phyloP scores from a whole-genome alignment of 2,113 vertebrate species.

The Acanthisitta chloris region DNA sequence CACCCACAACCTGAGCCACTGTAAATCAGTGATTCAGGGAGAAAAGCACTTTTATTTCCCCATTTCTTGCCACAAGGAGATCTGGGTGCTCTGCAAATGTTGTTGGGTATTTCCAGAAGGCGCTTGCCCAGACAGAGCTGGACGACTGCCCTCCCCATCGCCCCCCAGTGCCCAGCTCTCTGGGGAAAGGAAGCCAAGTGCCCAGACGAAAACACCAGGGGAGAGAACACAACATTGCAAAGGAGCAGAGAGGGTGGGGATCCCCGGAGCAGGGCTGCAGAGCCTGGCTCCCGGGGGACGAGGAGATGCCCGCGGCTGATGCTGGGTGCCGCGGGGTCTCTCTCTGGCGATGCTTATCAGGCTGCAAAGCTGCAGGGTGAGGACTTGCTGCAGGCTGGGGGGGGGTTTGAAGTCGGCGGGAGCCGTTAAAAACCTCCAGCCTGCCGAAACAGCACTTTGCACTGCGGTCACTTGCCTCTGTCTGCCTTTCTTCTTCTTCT shows the following conservation, averaged over 20 bases:
- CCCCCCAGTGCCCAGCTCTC: not conserved
- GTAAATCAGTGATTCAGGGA: not conserved
- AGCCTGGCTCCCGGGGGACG: fast-evolving
- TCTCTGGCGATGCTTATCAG: not conserved
- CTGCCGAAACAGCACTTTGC: not conserved
- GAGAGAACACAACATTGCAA: fast-evolving
- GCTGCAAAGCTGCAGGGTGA: conserved; percentile 27
- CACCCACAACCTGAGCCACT: not conserved
- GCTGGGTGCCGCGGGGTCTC: not conserved
- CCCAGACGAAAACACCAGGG: not conserved
- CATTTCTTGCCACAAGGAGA: not conserved
- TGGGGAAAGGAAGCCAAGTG: not conserved
- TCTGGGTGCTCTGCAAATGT: not conserved
- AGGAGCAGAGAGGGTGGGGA: not conserved
- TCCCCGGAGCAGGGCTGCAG: not conserved
- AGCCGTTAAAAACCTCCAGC: conserved; percentile 64
- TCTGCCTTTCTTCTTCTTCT: not conserved
- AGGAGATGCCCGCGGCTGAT: not conserved
- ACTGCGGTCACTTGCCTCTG: conserved; percentile 52
- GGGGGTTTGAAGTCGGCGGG: conserved; percentile 48
- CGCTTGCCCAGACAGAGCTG: not conserved
- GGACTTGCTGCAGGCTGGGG: conserved; percentile 38
- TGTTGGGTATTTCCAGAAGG: not conserved
- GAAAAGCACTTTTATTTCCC: not conserved
- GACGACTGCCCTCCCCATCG: fast-evolving